Evolutionary conservation across 2,888 invertebrate genomes (phyloP), one percentile per base, ranked within the genome.

Genomic region (Salticus scenicus): DNA sequence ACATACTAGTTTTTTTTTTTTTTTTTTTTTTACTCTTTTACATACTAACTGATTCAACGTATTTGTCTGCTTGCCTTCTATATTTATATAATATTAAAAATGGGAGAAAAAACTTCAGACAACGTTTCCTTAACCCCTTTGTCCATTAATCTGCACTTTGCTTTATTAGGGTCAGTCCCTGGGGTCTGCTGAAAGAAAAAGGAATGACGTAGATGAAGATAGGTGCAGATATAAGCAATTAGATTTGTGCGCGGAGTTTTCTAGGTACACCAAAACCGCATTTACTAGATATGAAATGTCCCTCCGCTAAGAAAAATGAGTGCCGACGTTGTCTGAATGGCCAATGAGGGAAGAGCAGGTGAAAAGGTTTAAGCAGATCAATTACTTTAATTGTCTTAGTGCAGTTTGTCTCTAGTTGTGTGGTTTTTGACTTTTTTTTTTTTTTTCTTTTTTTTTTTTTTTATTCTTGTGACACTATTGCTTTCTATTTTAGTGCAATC

Each of bases 361-460:
- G 47, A 17, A 47, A 47, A 47, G 17, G 17, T 5, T 47, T 47
- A 47, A 47, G 47, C 47, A 12, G 47, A 47, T 47, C 47, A 47
- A 47, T 47, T 47, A 47, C 47, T 47, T 47, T 47, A 47, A 47
- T 47, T 47, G 47, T 47, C 47, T 47, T 47, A 47, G 47, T 47
- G 47, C 17, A 17, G 47, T n/a, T 47, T n/a, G 47, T n/a, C 37
- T 12, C 47, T 2, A 47, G 17, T 47, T 47, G 17, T 47, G 10
- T 17, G 5, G 37, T 37, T 5, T 37, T 37, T 12, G 5, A 8
- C 12, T 37, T 37, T 37, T 37, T 37, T 37, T 5, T 12, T 37
- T 37, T 37, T 8, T 37, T 37, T 37, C 12, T 37, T 12, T 5
- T 37, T 12, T 37, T 5, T 37, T 37, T n/a, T n/a, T n/a, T n/a